Conservation (phyloP, 2,113 vertebrate species). For the Scalopus aquaticus region DNA sequence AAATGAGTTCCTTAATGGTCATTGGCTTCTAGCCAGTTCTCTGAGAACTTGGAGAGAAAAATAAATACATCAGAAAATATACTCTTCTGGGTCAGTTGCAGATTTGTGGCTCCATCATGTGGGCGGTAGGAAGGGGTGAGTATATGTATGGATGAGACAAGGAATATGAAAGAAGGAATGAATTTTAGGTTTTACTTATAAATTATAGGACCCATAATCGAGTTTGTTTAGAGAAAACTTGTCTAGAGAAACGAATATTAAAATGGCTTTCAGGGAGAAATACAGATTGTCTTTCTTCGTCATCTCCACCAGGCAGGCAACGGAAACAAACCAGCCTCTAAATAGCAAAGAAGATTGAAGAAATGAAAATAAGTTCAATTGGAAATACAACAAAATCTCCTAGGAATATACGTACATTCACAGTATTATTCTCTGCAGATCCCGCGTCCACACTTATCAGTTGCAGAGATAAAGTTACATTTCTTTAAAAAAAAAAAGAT, state of each 20-base stretch:
- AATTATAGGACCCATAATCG: not conserved
- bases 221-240: not conserved
- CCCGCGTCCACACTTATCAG: not conserved
- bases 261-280: not conserved
- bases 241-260: not conserved
- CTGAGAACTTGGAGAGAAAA: constrained; percentile 18
- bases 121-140: not conserved
- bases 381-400: not conserved
- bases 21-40: constrained; percentile 43
- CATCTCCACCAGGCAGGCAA: not conserved
- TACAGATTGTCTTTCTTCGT: not conserved
- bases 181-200: not conserved
- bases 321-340: not conserved
- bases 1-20: constrained; percentile 51
- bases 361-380: not conserved
- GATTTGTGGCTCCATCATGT: not conserved
- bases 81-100: not conserved
- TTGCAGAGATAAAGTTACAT: not conserved
- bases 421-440: not conserved
- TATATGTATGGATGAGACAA: not conserved
- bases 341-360: not conserved
- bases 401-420: not conserved
- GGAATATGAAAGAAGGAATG: not conserved
- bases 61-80: constrained; percentile 31
- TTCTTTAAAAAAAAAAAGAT: not conserved